Evolutionary conservation across 2,888 invertebrate genomes (phyloP), one percentile per base, ranked within the genome.

Genomic region (Tromatobia lineatoria): DNA sequence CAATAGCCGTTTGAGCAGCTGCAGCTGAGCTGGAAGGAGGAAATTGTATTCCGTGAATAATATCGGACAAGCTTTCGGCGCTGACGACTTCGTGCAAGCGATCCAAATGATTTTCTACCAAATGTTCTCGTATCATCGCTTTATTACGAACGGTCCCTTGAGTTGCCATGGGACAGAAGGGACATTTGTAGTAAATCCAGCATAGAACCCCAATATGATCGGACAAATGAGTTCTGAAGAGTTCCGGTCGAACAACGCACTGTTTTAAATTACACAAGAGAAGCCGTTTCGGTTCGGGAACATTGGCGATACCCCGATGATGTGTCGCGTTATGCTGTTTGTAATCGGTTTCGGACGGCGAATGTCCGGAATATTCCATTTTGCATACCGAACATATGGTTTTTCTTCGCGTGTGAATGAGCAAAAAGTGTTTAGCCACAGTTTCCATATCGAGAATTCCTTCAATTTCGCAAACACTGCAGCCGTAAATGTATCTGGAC

Each of bases 371-470:
- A 34, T 91, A 88, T 20, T 92, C 87, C n/a, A 86, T 85, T 8
- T 86, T 82, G 78, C 93, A 93, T 8, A 82, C 81, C 0, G 89
- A 87, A 69, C 93, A 93, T 7, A 85, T 89, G 3, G 91, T 69
- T 29, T 88, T 90, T 45, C 80, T 88, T 6, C 84, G 77, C 1
- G 90, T 86, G 52, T 93, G 93, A 88, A 92, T 88, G 1, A 90
- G 77, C 7, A 88, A 85, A 77, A 91, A 93, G 78, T 93, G 93
- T 50, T 88, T 89, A 0, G 92, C 85, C 3, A 93, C 34, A 0
- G 91, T 85, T 79, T 93, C 93, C 77, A 90, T 87, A 29, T 90
- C 90, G 4, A 88, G 87, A 34, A 93, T 91, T 7, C 93, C 93
- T 42, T 90, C 89, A 38, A 93, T 87, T 10, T 91, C 88, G 66